Evolutionary conservation across 2,113 vertebrate species (phyloP).

Genomic region (Acrocephalus arundinaceus): DNA sequence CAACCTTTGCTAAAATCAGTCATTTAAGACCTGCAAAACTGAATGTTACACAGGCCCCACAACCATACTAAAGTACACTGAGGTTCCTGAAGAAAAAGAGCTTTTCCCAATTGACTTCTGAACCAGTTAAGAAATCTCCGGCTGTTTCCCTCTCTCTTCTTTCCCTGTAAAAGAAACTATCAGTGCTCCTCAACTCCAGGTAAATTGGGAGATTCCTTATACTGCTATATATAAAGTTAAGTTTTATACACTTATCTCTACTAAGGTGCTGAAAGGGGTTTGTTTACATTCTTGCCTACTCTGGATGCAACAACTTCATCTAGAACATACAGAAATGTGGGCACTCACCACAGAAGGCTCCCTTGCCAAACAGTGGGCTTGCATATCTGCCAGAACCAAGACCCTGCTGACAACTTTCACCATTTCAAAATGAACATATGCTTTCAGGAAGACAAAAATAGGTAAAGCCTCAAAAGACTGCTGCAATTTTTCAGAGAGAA

Average conservation of each 20-base stretch:
- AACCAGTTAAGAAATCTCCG: neutral
- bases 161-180: neutral
- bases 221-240: neutral
- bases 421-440: neutral
- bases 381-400: neutral
- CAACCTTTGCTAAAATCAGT: neutral
- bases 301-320: neutral
- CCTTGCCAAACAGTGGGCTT: neutral
- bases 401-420: neutral
- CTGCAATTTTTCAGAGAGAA: neutral
- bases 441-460: neutral
- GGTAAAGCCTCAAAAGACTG: neutral
- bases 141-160: neutral
- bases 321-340: neutral
- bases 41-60: neutral
- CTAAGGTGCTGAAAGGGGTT: neutral
- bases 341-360: neutral
- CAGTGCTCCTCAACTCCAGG: neutral
- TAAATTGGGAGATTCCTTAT: neutral
- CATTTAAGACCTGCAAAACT: neutral
- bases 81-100: neutral
- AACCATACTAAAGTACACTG: neutral
- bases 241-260: neutral
- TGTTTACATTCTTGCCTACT: neutral
- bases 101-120: neutral